Conservation (phyloP, 2,113 vertebrate genomes). For the Podarcis raffonei region DNA sequence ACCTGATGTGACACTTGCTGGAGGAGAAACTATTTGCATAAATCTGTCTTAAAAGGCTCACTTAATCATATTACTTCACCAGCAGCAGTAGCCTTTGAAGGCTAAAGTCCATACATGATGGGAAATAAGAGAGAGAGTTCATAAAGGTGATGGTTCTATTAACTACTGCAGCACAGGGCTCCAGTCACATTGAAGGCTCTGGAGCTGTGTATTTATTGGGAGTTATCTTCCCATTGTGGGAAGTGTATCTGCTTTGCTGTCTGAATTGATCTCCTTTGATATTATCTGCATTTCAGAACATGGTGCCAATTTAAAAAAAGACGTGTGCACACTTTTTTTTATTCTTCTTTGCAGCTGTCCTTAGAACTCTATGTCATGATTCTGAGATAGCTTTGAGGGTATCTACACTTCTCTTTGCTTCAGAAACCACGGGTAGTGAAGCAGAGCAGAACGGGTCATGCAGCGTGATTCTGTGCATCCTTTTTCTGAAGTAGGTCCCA, state of each 20-base stretch:
- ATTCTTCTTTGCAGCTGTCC: neutral
- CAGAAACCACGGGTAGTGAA: neutral
- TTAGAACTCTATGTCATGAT: neutral
- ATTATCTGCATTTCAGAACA: neutral
- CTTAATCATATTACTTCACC: slow-evolving; percentile 82
- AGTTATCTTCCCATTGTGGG: neutral
- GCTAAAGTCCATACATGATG: slow-evolving; percentile 78
- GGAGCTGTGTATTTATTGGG: neutral
- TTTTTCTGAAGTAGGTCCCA: neutral
- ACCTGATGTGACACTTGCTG: slow-evolving; percentile 68
- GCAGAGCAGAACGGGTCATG: neutral
- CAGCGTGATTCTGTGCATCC: neutral
- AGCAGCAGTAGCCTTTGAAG: slow-evolving; percentile 73
- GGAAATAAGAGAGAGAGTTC: slow-evolving; percentile 76
- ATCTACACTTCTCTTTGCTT: neutral
- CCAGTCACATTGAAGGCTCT: neutral
- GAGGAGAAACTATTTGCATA: slow-evolving; percentile 69
- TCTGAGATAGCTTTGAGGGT: neutral
- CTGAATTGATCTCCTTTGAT: neutral
- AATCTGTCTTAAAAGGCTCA: slow-evolving; percentile 77
- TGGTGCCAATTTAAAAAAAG: neutral
- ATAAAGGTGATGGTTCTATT: slow-evolving; percentile 75
- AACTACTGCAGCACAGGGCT: slow-evolving; percentile 55
- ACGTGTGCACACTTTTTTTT: no score
- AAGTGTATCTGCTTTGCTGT: neutral